Evolutionary conservation across 2,888 invertebrate species (phyloP), one percentile per base, ranked within the genome.

Genomic region (Griposia aprilina): DNA sequence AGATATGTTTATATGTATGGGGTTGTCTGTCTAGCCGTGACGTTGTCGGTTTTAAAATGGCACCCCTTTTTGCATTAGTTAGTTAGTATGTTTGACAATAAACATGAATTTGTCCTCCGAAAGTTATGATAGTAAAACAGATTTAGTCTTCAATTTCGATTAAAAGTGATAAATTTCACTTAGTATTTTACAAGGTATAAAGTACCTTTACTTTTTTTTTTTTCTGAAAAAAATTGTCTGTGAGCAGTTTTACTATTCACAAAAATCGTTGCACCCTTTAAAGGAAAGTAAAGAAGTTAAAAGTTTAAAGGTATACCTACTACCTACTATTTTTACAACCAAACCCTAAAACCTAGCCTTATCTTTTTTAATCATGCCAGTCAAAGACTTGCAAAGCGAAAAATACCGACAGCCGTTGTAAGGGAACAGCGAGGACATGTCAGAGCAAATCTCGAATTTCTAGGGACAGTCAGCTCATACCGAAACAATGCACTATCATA

Each of bases 401-500:
- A 73, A 52, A 45, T 45, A 2, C 0, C 0, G 3, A 15, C 10
- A 30, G 2, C 3, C 30, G 63, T 63, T 63, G 45, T 63, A 57
- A 74, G 26, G 57, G 20, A 57, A 36, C 10, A 0, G 15, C 17
- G 15, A 36, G 1, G 7, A n/a, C 20, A 23, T 36, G 11, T 77
- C 17, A 17, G 30, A 67, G 67, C 30, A 77, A 76, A 67, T 77
- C 30, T 7, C 7, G 15, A 57, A 50, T 48, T 36, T 55, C 52
- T 23, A 76, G 50, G 15, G 20, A 52, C 26, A 30, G 23, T 8
- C 11, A 55, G 26, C n/a, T 76, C 23, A 52, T 23, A 17, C n/a
- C 10, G 17, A 36, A 52, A 82, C 83, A 82, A 78, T 41, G 10
- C 45, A 41, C 59, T 78, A 72, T 83, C 79, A 65, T 52, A 68